These are phyloP conservation scores for Triops cancriformis DNA, from an alignment of 1,140 invertebrate genomes.

Conservation along the genomic window DNA sequence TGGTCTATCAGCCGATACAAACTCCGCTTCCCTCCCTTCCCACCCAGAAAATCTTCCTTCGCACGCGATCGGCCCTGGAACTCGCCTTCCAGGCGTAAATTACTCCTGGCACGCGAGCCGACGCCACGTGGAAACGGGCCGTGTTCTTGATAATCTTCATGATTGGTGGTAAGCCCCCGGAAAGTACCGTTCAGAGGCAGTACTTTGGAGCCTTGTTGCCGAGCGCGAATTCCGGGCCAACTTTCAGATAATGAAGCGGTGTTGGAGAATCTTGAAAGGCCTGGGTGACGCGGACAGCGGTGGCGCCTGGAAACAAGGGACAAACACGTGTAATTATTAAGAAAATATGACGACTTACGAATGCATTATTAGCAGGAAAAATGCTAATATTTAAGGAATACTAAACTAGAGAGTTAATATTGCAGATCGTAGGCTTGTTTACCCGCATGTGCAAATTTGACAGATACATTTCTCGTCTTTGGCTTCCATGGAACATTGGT, in stretches of 20 bases:
- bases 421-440: neutral
- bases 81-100: neutral
- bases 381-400: too few species aligned
- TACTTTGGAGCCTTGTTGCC: neutral
- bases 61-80: neutral
- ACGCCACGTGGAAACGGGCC: neutral
- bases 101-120: neutral
- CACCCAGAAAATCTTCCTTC: neutral
- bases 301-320: neutral
- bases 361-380: too few species aligned
- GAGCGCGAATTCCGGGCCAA: neutral
- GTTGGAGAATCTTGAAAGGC: neutral
- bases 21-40: neutral
- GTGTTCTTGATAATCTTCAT: neutral
- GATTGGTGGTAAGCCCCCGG: neutral
- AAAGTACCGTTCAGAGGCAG: neutral
- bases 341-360: too few species aligned
- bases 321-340: neutral
- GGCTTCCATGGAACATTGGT: neutral
- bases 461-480: neutral
- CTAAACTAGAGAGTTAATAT: too few species aligned
- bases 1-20: neutral
- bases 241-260: neutral
- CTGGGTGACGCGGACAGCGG: neutral
- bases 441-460: neutral